Percentiles rank a stretch among this genome's conserved stretches.
phyloP scores from a whole-genome alignment of 2,113 vertebrate species.

The Myotis yumanensis region DNA sequence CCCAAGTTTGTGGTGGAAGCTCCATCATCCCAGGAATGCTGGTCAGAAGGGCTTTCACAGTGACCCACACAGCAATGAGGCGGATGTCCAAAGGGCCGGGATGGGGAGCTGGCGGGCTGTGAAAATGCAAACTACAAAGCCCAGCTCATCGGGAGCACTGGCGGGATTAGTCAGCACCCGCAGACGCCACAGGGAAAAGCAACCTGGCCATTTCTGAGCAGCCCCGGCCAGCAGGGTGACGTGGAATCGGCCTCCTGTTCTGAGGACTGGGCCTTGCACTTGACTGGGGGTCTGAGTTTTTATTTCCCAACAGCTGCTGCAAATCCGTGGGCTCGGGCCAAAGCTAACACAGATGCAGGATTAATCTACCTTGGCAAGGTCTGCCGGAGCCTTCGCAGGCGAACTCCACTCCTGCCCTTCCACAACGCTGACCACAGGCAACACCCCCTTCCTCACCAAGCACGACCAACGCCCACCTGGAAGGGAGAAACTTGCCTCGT shows the following conservation, averaged over 20 bases:
- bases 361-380: conserved; percentile 74
- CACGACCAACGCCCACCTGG: background rate
- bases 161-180: background rate
- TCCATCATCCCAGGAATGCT: conserved; percentile 3
- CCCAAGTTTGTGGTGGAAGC: conserved; percentile 37
- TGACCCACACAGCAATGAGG: conserved; percentile 15
- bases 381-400: conserved; percentile 65
- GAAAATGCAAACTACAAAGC: background rate
- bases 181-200: conserved; percentile 66
- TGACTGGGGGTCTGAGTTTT: conserved; percentile 78
- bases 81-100: background rate
- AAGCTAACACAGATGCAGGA: conserved; percentile 85
- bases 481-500: background rate
- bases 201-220: conserved; percentile 76
- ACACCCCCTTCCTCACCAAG: background rate
- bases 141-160: background rate
- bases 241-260: conserved; percentile 68
- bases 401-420: background rate
- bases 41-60: conserved; percentile 36
- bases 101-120: background rate
- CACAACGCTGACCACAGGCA: background rate
- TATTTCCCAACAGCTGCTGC: conserved; percentile 85
- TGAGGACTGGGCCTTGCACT: conserved; percentile 77
- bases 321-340: conserved; percentile 82
- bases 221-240: conserved; percentile 74